Conservation (phyloP, 2,888 invertebrate species). For the Saturnia japonica region DNA sequence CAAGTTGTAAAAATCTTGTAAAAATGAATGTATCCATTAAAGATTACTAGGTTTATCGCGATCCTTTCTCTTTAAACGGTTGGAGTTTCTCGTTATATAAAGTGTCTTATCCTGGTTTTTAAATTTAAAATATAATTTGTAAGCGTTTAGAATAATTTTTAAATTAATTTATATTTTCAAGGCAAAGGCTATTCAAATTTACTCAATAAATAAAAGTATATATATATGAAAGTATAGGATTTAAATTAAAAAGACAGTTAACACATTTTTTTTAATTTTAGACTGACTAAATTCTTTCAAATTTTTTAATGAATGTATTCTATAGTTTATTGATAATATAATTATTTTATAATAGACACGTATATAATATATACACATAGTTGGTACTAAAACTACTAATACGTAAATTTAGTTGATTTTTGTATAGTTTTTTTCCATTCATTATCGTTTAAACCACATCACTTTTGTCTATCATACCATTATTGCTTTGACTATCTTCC, state of each 20-base stretch:
- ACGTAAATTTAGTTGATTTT: background rate
- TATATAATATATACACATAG: background rate
- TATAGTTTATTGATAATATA: background rate
- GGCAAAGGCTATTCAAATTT: no score
- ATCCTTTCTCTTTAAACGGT: background rate
- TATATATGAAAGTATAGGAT: no score
- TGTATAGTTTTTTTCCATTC: slow-evolving; percentile 1
- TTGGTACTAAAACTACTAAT: background rate
- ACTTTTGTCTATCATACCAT: slow-evolving; percentile 69
- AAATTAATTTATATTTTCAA: no score
- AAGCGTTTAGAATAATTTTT: no score
- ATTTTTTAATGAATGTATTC: background rate
- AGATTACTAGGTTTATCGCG: background rate
- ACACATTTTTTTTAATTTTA: background rate
- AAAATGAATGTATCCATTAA: background rate
- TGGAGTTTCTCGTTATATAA: background rate
- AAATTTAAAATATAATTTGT: no score
- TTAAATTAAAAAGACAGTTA: background rate
- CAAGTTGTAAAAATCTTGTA: no score
- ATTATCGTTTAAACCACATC: slow-evolving; percentile 59
- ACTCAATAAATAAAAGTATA: no score
- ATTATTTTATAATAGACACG: background rate
- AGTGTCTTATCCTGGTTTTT: background rate
- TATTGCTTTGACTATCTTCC: slow-evolving; percentile 69
- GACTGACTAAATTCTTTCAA: background rate